Conservation (phyloP, 2,113 vertebrate species). For the Columba livia region DNA sequence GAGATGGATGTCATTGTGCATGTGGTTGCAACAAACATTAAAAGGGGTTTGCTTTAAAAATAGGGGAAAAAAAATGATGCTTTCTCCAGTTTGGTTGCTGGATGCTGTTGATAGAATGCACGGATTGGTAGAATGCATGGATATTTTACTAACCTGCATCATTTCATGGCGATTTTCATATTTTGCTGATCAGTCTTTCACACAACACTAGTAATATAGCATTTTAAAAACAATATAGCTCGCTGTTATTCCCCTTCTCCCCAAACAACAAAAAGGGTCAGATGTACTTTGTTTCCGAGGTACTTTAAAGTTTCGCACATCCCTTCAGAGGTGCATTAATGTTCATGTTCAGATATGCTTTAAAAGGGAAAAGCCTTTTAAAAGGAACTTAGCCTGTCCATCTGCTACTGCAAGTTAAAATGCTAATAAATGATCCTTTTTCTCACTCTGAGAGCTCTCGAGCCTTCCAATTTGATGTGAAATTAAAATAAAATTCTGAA, state of each 20-base stretch:
- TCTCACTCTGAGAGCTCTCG: background rate
- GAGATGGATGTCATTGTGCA: background rate
- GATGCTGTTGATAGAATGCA: accelerated
- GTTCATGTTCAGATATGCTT: background rate
- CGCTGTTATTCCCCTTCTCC: background rate
- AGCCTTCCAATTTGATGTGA: background rate
- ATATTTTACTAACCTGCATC: background rate
- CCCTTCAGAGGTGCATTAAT: background rate
- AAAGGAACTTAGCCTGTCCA: background rate
- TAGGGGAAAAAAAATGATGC: background rate
- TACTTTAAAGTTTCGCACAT: background rate
- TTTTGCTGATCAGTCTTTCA: background rate
- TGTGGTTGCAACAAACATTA: background rate
- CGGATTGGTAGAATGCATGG: background rate
- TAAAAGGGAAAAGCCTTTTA: background rate
- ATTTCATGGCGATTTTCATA: background rate
- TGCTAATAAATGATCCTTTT: background rate
- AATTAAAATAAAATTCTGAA: background rate
- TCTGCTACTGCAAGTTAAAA: background rate
- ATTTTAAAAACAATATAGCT: background rate
- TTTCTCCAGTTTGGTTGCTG: background rate
- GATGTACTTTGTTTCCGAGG: background rate
- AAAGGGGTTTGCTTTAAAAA: background rate
- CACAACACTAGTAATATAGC: background rate
- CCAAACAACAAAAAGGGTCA: background rate